These are phyloP conservation scores for Coregonus ussuriensis DNA, from an alignment of 2,797 vertebrate genomes.

Conservation along the genomic window DNA sequence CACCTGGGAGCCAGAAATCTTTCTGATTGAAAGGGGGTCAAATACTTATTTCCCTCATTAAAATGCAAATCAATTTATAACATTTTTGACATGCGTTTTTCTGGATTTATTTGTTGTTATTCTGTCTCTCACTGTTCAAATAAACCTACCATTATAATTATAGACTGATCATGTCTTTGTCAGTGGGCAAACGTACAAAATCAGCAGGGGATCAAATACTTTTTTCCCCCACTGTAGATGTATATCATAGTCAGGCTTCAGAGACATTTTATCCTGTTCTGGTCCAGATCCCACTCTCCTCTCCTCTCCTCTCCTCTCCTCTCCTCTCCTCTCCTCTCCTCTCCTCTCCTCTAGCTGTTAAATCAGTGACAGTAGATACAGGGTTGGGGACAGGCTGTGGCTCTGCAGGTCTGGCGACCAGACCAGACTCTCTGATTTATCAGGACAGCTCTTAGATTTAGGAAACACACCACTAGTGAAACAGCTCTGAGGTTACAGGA, in stretches of 20 bases:
- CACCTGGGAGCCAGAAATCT: too few relatives aligned
- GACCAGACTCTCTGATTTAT: slow-evolving; percentile 53
- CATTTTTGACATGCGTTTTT: too few relatives aligned
- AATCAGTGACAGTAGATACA: not conserved
- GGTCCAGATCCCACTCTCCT: not conserved
- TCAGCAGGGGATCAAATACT: too few relatives aligned
- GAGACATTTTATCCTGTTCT: not conserved
- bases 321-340: not conserved
- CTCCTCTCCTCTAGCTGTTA: not conserved
- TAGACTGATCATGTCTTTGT: too few relatives aligned
- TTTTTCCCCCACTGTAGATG: not conserved
- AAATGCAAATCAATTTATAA: too few relatives aligned
- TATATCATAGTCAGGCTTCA: not conserved
- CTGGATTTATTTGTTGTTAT: too few relatives aligned
- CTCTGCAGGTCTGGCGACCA: slow-evolving; percentile 30
- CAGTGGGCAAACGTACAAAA: too few relatives aligned
- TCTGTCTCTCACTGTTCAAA: too few relatives aligned
- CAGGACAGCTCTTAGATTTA: slow-evolving; percentile 29
- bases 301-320: not conserved
- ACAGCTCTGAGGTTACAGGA: not conserved
- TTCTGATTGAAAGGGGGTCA: too few relatives aligned
- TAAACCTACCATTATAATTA: too few relatives aligned
- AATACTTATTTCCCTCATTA: too few relatives aligned
- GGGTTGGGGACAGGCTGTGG: slow-evolving; percentile 33
- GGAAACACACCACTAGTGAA: not conserved